phyloP scores from a whole-genome alignment of 2,113 vertebrate genomes.

The Dolichallabes microphthalmus region DNA sequence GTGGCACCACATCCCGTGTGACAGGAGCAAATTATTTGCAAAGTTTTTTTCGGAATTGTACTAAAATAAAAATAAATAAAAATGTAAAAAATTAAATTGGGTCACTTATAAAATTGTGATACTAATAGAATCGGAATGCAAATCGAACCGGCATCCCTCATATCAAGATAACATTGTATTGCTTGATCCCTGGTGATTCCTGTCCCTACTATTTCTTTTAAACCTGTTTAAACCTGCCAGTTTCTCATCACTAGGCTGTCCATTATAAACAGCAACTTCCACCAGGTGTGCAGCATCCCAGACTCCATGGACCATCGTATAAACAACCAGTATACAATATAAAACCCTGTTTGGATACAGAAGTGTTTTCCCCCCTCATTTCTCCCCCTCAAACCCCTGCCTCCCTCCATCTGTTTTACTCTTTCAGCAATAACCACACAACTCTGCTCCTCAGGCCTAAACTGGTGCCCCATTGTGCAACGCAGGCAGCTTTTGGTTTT shows the following conservation, averaged over 20 bases:
- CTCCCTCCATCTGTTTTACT: slow-evolving; percentile 55
- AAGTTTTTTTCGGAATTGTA: too few species aligned
- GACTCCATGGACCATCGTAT: background rate
- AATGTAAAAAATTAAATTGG: too few species aligned
- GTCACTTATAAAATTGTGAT: too few species aligned
- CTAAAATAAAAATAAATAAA: too few species aligned
- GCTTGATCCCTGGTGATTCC: too few species aligned
- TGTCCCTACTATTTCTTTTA: background rate
- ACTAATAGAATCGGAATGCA: too few species aligned
- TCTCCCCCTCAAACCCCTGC: slow-evolving; percentile 30
- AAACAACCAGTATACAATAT: background rate
- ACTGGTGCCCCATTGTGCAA: slow-evolving; percentile 70
- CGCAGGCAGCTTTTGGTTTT: slow-evolving; percentile 74
- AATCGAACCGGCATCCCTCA: too few species aligned
- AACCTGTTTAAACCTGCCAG: background rate
- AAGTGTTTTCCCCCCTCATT: slow-evolving; percentile 29
- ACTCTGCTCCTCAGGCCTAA: slow-evolving; percentile 52
- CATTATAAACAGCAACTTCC: background rate
- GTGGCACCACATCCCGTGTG: too few species aligned
- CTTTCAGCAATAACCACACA: slow-evolving; percentile 61
- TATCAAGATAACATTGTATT: too few species aligned
- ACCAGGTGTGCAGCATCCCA: background rate
- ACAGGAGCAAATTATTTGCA: too few species aligned
- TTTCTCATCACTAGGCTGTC: background rate
- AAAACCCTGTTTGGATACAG: slow-evolving; percentile 16